Percentiles rank a stretch among this genome's conserved stretches.
phyloP scores from a whole-genome alignment of 2,888 invertebrate genomes.

The Caenorhabditis drosophilae region DNA sequence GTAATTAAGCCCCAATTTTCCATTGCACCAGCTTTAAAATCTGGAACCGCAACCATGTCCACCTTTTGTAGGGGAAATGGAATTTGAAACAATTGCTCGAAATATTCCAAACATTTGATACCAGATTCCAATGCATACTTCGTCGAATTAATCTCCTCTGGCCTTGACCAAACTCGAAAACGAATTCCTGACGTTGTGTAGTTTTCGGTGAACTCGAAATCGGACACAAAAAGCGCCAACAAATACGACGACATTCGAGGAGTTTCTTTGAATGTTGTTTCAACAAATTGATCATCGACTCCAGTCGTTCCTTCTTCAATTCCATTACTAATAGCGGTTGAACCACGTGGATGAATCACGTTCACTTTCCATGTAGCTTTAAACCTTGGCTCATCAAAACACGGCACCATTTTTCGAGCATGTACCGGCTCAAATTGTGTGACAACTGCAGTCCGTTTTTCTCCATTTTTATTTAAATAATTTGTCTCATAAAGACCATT shows the following conservation, averaged over 20 bases:
- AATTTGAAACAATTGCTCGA: slow-evolving; percentile 83
- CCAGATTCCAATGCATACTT: slow-evolving; percentile 75
- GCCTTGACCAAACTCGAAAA: slow-evolving; percentile 73
- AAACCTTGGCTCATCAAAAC: slow-evolving; percentile 63
- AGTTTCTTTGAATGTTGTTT: slow-evolving; percentile 75
- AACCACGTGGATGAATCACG: slow-evolving; percentile 35
- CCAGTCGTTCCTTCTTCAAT: slow-evolving; percentile 16
- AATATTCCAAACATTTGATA: slow-evolving; percentile 70
- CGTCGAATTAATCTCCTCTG: slow-evolving; percentile 78
- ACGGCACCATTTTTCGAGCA: slow-evolving; percentile 63
- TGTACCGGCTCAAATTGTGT: slow-evolving; percentile 63
- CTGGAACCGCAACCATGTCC: slow-evolving; percentile 86
- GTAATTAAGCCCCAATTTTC: slow-evolving; percentile 95
- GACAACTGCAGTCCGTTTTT: slow-evolving; percentile 51
- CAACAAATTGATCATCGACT: slow-evolving; percentile 74
- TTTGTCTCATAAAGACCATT: slow-evolving; percentile 60
- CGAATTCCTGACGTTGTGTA: slow-evolving; percentile 75
- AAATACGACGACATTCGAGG: slow-evolving; percentile 85
- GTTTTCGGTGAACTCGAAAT: slow-evolving; percentile 77
- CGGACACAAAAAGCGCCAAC: slow-evolving; percentile 85
- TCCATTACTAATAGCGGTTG: slow-evolving; percentile 54
- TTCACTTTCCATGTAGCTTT: slow-evolving; percentile 47
- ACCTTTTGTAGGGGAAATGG: slow-evolving; percentile 89
- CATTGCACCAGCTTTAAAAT: slow-evolving; percentile 89
- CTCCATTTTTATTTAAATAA: slow-evolving; percentile 55